These are phyloP conservation scores for Pantherophis alleghaniensis DNA, from an alignment of 2,797 vertebrate genomes.

Conservation along the genomic window DNA sequence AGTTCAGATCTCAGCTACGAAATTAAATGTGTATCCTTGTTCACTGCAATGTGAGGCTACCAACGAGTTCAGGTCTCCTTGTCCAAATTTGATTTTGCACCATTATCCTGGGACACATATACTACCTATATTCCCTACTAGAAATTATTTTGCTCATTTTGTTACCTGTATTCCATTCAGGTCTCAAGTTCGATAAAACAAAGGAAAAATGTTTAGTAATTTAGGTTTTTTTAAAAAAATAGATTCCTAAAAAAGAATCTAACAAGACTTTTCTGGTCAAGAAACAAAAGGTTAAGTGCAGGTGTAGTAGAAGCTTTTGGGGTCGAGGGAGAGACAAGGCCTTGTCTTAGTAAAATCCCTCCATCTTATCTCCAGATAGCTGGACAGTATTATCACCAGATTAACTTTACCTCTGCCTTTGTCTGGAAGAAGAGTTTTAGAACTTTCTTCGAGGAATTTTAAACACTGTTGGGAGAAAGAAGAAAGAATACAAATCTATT, in stretches of 20 bases:
- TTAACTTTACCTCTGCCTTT: background rate
- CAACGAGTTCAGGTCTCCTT: no score
- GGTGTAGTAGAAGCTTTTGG: background rate
- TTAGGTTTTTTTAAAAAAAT: background rate
- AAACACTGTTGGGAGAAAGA: background rate
- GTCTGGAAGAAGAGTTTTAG: background rate
- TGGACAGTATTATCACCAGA: background rate
- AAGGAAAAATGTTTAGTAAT: background rate
- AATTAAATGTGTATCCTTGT: no score
- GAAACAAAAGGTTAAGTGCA: background rate
- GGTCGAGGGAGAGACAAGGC: background rate
- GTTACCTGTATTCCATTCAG: background rate
- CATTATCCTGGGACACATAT: no score
- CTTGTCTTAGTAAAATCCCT: background rate
- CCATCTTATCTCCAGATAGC: no score
- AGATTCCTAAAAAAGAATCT: constrained; percentile 49
- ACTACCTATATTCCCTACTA: background rate
- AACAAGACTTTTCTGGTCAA: constrained; percentile 13
- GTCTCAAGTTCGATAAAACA: background rate
- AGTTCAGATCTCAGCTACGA: no score
- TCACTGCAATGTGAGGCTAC: no score
- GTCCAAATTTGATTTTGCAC: no score
- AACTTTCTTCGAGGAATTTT: background rate
- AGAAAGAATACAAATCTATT: background rate
- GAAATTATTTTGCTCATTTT: background rate